A percentile compares a stretch with the other conserved stretches of the same genome.
These are phyloP conservation scores for Theocolax elegans DNA, from an alignment of 1,140 invertebrate species.

Conservation along the genomic window DNA sequence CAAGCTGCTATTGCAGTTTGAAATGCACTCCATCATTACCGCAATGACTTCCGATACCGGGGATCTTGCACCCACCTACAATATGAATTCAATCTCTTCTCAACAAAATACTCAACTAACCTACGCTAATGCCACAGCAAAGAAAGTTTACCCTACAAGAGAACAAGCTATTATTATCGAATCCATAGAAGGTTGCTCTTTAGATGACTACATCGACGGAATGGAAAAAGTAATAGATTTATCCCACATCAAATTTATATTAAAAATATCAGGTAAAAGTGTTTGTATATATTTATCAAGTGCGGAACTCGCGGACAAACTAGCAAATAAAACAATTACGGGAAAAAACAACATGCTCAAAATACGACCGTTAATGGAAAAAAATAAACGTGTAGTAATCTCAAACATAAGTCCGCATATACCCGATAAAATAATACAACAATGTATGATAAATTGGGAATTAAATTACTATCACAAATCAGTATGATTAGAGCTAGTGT, in stretches of 20 bases:
- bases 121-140: not conserved
- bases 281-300: not conserved
- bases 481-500: not conserved
- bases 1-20: too few relatives aligned
- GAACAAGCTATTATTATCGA: not conserved
- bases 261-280: not conserved
- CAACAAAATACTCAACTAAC: not conserved
- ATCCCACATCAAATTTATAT: not conserved
- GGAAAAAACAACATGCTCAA: not conserved
- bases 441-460: not conserved
- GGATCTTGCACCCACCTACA: too few relatives aligned
- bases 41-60: too few relatives aligned
- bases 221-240: not conserved
- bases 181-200: not conserved
- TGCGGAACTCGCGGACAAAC: not conserved
- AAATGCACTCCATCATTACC: too few relatives aligned
- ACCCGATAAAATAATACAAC: not conserved
- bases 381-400: conserved; percentile 1
- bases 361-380: not conserved
- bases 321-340: not conserved
- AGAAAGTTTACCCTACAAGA: not conserved
- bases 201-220: not conserved
- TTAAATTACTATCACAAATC: not conserved
- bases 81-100: too few relatives aligned
- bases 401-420: not conserved